Evolutionary conservation across 2,113 vertebrate genomes (phyloP).

Genomic region (Struthidea cinerea): DNA sequence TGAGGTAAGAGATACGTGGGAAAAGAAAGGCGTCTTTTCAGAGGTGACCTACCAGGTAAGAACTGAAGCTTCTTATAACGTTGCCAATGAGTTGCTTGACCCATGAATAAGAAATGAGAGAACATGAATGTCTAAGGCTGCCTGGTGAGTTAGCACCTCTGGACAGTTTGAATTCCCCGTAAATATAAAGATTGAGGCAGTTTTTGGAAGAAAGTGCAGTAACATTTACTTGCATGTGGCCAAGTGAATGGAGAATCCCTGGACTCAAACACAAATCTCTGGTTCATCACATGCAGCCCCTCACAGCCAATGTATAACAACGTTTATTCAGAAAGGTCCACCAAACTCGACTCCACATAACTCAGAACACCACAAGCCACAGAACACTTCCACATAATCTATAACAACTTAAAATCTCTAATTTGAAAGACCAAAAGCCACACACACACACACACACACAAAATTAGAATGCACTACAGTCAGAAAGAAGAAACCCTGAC

Average conservation of each 20-base stretch:
- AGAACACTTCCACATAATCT: constrained; percentile 59
- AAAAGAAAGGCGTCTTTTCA: constrained; percentile 49
- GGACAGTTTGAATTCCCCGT: constrained; percentile 4
- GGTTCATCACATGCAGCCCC: constrained; percentile 1
- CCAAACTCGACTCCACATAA: constrained; percentile 30
- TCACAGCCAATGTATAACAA: neutral
- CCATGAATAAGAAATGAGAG: constrained; percentile 45
- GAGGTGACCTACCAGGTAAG: constrained; percentile 38
- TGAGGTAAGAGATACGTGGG: neutral
- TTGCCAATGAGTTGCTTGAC: constrained; percentile 18
- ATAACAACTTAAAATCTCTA: constrained; percentile 61
- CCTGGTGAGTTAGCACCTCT: constrained; percentile 41
- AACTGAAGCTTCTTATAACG: constrained; percentile 43
- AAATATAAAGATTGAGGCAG: constrained; percentile 10
- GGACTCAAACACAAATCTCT: neutral
- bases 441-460: neutral
- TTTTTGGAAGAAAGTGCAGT: constrained; percentile 1
- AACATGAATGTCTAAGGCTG: neutral
- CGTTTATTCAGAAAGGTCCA: constrained; percentile 42
- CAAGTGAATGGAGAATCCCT: neutral
- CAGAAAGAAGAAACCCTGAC: constrained; percentile 2
- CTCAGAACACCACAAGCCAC: constrained; percentile 53
- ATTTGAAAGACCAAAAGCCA: constrained; percentile 64
- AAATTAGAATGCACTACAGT: constrained; percentile 7
- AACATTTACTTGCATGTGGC: neutral